These are phyloP conservation scores for Leptodactylus fallax DNA, from an alignment of 2,797 vertebrate species.

Conservation along the genomic window DNA sequence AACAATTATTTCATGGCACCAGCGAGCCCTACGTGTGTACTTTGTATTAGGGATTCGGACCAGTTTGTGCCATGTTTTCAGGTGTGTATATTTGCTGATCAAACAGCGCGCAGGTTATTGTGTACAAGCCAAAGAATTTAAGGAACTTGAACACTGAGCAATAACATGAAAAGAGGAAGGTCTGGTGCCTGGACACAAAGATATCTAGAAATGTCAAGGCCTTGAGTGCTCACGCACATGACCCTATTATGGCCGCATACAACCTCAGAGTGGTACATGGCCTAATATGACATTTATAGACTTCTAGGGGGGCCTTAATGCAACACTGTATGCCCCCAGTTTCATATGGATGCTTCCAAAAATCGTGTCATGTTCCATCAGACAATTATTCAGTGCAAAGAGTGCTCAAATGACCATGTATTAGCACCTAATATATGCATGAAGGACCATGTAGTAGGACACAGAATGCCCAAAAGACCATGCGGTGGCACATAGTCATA, in stretches of 20 bases:
- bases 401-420: background rate
- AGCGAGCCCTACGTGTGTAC: background rate
- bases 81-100: background rate
- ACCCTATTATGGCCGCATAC: background rate
- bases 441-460: too few species aligned
- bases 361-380: background rate
- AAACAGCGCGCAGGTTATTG: background rate
- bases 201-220: background rate
- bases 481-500: too few species aligned
- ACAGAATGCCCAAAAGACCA: too few species aligned
- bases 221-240: background rate
- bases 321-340: background rate
- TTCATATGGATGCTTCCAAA: background rate
- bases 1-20: background rate
- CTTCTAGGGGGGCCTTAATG: background rate
- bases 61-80: background rate
- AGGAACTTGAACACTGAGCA: background rate
- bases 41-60: background rate
- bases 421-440: too few species aligned
- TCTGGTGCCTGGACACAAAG: background rate
- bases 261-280: background rate
- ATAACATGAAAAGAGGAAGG: conserved; percentile 32
- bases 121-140: conserved; percentile 15
- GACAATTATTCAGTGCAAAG: background rate
- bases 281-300: background rate